Base-by-base conservation (phyloP, 2,888 invertebrate species). In the Amitus sp. region DNA sequence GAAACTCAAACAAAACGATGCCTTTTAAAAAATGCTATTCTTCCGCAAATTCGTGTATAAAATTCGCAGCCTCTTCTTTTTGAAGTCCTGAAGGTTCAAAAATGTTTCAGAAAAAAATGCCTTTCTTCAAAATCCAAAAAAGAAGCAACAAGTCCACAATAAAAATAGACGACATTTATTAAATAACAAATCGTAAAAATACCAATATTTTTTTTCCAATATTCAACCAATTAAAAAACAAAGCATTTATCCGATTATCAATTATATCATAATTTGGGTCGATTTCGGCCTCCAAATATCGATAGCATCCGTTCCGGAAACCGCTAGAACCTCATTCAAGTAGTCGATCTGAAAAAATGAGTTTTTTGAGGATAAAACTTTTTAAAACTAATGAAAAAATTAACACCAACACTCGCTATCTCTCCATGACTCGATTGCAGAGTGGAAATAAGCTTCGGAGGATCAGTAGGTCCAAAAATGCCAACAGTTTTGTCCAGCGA, bases 381-480 rank as follows among this genome's bases (percentile, higher is more conserved):
- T 2, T 39, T 17, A n/a, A 30, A 28, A 43, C 1, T 27, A 17
- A 30, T 47, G 46, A 27, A 12, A 45, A 17, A 37, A 23, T 12
- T 18, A 47, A 49, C 27, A 71, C 77, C 72, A 67, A 80, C 80
- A 52, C 75, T 69, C 12, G 79, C 75, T 57, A 80, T 73, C 58
- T 74, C 77, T 1, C 78, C 80, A 20, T 75, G 73, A 12, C 57
- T 55, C 10, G 70, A 73, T 10, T 47, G 47, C 12, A 80, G 65
- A 10, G 65, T 71, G 9, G 70, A 52, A 3, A 80, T 52, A 2
- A 65, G 50, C 47, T 70, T 72, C 1, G 79, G 79, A 18, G 82
- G 82, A 68, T 82, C 75, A 1, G 82, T 82, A 2, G 82, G 76
- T 54, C 78, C 78, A 27, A 70, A 73, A 57, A 82, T 71, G 65